Evolutionary conservation across 2,113 vertebrate genomes (phyloP), one percentile per base, ranked within the genome.

Genomic region (Xerus inauris): DNA sequence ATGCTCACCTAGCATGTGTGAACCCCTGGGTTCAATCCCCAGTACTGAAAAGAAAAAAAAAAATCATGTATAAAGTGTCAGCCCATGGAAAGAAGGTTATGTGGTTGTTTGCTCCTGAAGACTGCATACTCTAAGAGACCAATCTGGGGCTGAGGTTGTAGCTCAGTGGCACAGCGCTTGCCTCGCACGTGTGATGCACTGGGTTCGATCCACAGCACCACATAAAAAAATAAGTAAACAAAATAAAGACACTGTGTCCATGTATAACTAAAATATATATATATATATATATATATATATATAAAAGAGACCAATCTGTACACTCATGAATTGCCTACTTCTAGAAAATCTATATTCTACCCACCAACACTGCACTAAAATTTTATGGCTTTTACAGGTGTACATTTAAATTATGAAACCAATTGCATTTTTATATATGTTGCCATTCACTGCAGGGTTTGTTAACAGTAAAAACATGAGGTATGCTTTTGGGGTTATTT

Each of bases 341-440:
- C 57, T 94, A 76, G 24, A 94, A 20, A 62, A 42, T 51, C 62
- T 93, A 35, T 91, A 91, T 71, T 82, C 35, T 84, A 65, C 35
- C 45, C 16, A 75, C 40, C 16, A 95, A 14, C 11, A 8, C 8
- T 38, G 8, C 59, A 87, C 2, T 84, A 81, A 95, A 77, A 77
- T 7, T 22, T 85, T 62, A 83, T 72, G 47, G 51, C 20, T 96
- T 97, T 95, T 91, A 57, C 40, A 89, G 49, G 22, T 76, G 1
- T 77, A 90, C 51, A 76, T 28, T 16, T 82, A 94, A 85, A 90
- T 94, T 73, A 77, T 3, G 72, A 95, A 97, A 76, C 40, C 47
- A 97, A 72, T 42, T 57, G 12, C 57, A 82, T 57, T 92, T 93
- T 51, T 62, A 54, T 42, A 69, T 65, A 72, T 72, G n/a, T 73